These are phyloP conservation scores for Ispidina lecontei DNA, from an alignment of 2,797 vertebrate species.

Conservation along the genomic window DNA sequence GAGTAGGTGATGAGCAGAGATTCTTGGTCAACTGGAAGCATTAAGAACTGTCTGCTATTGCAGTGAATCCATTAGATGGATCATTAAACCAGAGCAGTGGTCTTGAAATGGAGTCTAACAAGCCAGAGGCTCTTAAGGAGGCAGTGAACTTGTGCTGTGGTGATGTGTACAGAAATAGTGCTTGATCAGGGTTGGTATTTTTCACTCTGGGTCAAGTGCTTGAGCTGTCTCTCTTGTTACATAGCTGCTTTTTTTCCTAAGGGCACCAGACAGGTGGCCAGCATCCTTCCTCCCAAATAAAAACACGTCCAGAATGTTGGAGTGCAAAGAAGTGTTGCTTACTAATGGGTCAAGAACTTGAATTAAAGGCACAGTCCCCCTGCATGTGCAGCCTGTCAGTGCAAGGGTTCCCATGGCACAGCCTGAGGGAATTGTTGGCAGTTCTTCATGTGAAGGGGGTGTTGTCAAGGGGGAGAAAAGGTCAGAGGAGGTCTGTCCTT, in stretches of 20 bases:
- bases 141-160: background rate
- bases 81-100: background rate
- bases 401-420: background rate
- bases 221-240: background rate
- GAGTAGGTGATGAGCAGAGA: background rate
- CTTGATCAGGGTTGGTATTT: background rate
- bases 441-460: background rate
- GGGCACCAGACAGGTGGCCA: conserved; percentile 58
- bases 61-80: background rate
- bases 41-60: background rate
- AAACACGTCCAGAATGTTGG: background rate
- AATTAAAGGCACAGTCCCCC: background rate
- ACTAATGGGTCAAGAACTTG: background rate
- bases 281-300: conserved; percentile 43
- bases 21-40: background rate
- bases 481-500: background rate
- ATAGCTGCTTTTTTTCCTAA: background rate
- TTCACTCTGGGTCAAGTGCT: conserved; percentile 16
- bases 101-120: background rate
- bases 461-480: background rate
- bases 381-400: background rate
- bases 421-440: background rate
- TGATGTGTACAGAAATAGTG: background rate
- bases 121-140: background rate
- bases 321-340: conserved; percentile 29